Base-by-base conservation (phyloP, 2,797 vertebrate species). In the Pelochelys cantorii region DNA sequence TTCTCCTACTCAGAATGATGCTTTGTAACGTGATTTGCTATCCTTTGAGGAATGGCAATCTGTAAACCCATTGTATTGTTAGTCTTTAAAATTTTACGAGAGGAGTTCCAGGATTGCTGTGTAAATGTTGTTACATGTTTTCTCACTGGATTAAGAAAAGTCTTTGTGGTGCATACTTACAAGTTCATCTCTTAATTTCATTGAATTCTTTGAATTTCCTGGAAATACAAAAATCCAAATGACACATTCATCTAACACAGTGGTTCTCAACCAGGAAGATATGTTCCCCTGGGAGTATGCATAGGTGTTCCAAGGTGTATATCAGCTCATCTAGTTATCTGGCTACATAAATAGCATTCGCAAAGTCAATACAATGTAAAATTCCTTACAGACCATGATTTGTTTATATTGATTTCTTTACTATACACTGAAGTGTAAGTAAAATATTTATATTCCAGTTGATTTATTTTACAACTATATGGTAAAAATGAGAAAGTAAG, bases 1-100 rank as follows among this genome's bases (percentile, higher is more conserved):
- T 96, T 90, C 83, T 55, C 1, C 60, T 2, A n/a, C 79, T 86
- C 68, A 85, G 95, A 92, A 85, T 17, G 2, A 86, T 53, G 92
- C n/a, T 52, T 34, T 79, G 54, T 93, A 79, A 90, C 94, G 82
- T 79, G 25, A 27, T 48, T 71, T 57, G 55, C 10, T n/a, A 42
- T 42, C 55, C 37, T 27, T 11, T 85, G 7, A 34, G 42, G 59
- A 81, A 87, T 86, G 11, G 74, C 65, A 0, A 15, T 59, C 34
- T 81, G 18, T 27, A 93, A 94, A 74, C 83, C 37, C 65, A 81
- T 48, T 77, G 81, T 85, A 77, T 84, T 77, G n/a, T 31, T 54
- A 68, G 8, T 68, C 62, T 10, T 74, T 18, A 29, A 8, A 75
- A 53, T 65, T 86, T 90, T 68, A 87, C n/a, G 84, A 83, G 78